Evolutionary conservation across 2,113 vertebrate species (phyloP), one percentile per base, ranked within the genome.

Genomic region (Labeo rohita): DNA sequence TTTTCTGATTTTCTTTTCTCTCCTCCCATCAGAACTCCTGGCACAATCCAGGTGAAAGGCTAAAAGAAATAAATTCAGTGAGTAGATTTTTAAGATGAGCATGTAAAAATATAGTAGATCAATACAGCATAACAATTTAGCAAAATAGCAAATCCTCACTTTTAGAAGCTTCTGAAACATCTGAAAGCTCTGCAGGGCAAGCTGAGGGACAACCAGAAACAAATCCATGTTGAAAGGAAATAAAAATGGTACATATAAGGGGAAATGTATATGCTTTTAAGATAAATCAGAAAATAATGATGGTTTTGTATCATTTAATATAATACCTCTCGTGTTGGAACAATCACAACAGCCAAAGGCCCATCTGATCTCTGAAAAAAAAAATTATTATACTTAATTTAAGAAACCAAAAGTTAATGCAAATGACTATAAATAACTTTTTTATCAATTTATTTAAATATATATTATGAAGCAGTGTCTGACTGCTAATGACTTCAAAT

Each of bases 1-100:
- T 99, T 99, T 92, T 99, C 98, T 0, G 98, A 95, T 87, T 99
- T 99, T 89, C 94, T 97, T 94, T 98, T 99, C 92, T 99, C 98
- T 92, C 98, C 98, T 34, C 98, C 98, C 97, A 99, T 99, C 73
- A 99, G 90, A n/a, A 99, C 96, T 50, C 98, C 98, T 0, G 98
- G 97, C 50, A 99, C 98, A 84, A 99, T 97, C 97, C 98, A 99
- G 79, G 94, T 96, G 87, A 98, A 99, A 0, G 98, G 98, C 98
- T 99, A 83, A 70, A 77, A 87, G 2, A 0, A 74, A 34, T 36
- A 68, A 68, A 6, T 43, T n/a, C 10, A 63, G 3, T 3, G 8
- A 18, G 3, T 28, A 2, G 28, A 28, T 28, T 39, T 39, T 39
- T 4, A 39, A 39, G 39, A 4, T 39, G 39, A 39, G 3, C 3